phyloP scores from a whole-genome alignment of 2,888 invertebrate species.

The Gastracanthus pulcherrimus region DNA sequence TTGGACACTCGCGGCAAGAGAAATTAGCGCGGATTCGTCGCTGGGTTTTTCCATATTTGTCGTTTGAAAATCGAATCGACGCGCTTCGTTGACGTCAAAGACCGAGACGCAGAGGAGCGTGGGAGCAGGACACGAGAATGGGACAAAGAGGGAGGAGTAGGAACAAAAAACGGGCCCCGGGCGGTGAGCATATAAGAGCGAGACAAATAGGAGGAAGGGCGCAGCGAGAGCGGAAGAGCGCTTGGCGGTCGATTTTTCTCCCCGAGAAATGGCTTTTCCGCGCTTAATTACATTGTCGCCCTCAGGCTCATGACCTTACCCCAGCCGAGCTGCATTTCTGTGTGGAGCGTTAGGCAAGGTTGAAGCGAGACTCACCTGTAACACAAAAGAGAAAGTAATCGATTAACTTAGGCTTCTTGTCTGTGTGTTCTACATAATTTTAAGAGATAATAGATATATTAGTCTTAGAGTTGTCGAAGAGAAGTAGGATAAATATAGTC shows the following conservation, averaged over 20 bases:
- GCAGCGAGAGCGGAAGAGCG: no score
- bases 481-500: no score
- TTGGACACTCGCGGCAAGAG: neutral
- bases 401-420: neutral
- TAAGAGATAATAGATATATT: no score
- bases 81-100: neutral
- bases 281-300: constrained; percentile 31
- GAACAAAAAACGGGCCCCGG: neutral
- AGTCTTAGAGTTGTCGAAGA: no score
- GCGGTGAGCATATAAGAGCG: no score
- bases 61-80: neutral
- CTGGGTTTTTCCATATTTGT: neutral
- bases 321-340: neutral
- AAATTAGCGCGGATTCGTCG: neutral
- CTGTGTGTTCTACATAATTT: neutral
- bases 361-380: constrained; percentile 32
- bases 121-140: no score
- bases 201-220: no score
- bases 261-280: neutral
- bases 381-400: constrained; percentile 28
- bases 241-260: no score
- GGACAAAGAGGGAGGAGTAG: neutral
- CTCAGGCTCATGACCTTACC: neutral
- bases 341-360: neutral
- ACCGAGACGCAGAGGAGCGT: no score